Conservation (phyloP, 2,888 invertebrate species). For the Hoplodrina blanda region DNA sequence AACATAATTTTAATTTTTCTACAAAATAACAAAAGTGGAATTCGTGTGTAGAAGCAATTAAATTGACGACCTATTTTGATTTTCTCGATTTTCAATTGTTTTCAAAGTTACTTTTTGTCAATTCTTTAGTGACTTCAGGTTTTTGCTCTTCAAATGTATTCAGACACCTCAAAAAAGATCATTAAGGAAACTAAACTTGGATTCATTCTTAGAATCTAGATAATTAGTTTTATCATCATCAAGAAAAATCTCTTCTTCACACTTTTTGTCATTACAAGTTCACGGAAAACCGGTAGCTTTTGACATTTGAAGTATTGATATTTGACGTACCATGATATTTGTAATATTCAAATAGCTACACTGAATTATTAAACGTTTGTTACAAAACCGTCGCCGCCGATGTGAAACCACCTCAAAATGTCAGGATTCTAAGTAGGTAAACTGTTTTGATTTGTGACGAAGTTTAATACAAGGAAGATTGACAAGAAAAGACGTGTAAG, state of each 20-base stretch:
- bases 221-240: conserved; percentile 26
- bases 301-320: conserved; percentile 50
- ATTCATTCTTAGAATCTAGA: conserved; percentile 14
- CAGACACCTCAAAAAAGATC: conserved; percentile 2
- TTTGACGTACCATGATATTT: conserved; percentile 43
- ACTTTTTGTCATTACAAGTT: conserved; percentile 49
- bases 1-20: too few relatives aligned
- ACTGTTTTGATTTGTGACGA: conserved; percentile 32
- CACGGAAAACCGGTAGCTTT: conserved; percentile 45
- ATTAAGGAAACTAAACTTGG: conserved; percentile 24
- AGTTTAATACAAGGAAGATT: conserved; percentile 35
- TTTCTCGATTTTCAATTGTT: too few relatives aligned
- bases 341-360: conserved; percentile 55
- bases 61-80: neutral
- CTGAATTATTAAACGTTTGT: conserved; percentile 56
- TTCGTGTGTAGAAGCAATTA: too few relatives aligned
- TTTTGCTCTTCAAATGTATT: neutral
- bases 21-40: too few relatives aligned
- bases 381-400: conserved; percentile 47
- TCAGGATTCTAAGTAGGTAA: conserved; percentile 58
- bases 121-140: neutral
- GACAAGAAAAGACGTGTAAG: conserved; percentile 52
- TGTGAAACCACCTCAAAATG: conserved; percentile 58
- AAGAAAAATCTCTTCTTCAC: conserved; percentile 16
- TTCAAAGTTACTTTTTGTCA: conserved; percentile 11